These are phyloP conservation scores for Mus musculus DNA, from an alignment of 2,113 vertebrate species.

Conservation along the genomic window GRCm39 chr10:45961001-45961500, in stretches of 20 bases:
- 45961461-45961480: background rate
- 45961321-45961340: background rate
- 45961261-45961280: background rate
- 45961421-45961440: background rate
- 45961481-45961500: background rate
- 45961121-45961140: background rate
- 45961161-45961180: background rate
- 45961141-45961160: background rate
- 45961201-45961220: background rate
- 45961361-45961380: background rate
- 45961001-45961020: background rate
- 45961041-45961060: background rate
- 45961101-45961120: background rate
- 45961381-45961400: background rate
- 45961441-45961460: background rate
- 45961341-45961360: background rate
- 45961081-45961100: background rate
- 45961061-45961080: background rate
- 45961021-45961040: background rate
- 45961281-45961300: background rate
- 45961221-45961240: background rate
- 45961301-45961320: background rate
- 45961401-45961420: background rate
- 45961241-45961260: background rate
- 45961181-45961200: background rate